phyloP scores from a whole-genome alignment of 2,888 invertebrate species.

The Diarsia rubi region DNA sequence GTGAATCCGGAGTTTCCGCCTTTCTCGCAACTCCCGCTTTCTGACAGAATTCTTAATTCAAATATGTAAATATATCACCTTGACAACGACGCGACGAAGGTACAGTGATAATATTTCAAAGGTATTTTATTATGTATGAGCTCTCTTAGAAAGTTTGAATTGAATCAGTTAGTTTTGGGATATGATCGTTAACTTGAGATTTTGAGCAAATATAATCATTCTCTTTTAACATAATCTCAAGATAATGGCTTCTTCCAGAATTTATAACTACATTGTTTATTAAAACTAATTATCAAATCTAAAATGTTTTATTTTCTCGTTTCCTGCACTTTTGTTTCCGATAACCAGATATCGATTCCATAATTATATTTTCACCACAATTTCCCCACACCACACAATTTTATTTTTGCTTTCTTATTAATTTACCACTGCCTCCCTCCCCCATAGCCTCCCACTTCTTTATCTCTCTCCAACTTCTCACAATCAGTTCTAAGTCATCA shows the following conservation, averaged over 20 bases:
- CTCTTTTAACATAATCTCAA: not conserved
- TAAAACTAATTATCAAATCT: not conserved
- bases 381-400: not conserved
- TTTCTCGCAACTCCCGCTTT: conserved; percentile 17
- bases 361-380: not conserved
- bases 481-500: too few species aligned
- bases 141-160: conserved; percentile 31
- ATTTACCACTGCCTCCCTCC: too few species aligned
- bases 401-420: too few species aligned
- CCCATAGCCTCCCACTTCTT: too few species aligned
- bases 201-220: not conserved
- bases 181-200: not conserved
- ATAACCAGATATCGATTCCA: not conserved
- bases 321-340: not conserved
- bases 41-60: conserved; percentile 61
- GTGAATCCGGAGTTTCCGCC: conserved; percentile 6
- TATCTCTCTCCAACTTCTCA: too few species aligned
- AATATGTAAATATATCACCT: conserved; percentile 68
- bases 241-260: not conserved
- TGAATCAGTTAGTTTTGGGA: conserved; percentile 17
- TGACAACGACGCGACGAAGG: conserved; percentile 45
- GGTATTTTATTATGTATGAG: conserved; percentile 50
- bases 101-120: conserved; percentile 51
- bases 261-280: not conserved
- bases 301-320: not conserved